Conservation (phyloP, 2,888 invertebrate genomes). For the Brachypalpus laphriformis region DNA sequence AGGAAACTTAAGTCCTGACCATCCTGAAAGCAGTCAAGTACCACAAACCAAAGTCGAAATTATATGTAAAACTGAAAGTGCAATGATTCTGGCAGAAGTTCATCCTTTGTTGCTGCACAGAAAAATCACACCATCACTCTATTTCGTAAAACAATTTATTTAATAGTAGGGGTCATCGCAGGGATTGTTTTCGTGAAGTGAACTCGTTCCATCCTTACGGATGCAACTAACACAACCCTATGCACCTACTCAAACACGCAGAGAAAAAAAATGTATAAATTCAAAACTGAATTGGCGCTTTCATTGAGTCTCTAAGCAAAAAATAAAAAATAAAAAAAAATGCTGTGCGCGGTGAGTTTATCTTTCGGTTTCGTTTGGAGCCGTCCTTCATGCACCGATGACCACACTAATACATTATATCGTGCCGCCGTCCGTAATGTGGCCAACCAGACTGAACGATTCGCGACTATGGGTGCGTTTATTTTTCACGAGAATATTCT, state of each 20-base stretch:
- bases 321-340: slow-evolving; percentile 22
- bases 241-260: slow-evolving; percentile 34
- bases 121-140: slow-evolving; percentile 8
- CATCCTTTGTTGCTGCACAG: neutral
- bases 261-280: slow-evolving; percentile 7
- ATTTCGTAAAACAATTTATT: slow-evolving; percentile 57
- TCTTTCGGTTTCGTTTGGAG: slow-evolving; percentile 75
- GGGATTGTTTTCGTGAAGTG: slow-evolving; percentile 13
- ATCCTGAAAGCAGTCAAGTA: too few species aligned
- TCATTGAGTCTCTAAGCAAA: slow-evolving; percentile 27
- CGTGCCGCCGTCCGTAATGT: slow-evolving; percentile 65
- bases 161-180: slow-evolving; percentile 59
- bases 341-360: slow-evolving; percentile 48
- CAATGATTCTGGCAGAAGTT: neutral
- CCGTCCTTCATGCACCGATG: slow-evolving; percentile 80
- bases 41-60: neutral
- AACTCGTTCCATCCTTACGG: slow-evolving; percentile 19
- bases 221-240: slow-evolving; percentile 12
- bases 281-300: slow-evolving; percentile 44
- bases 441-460: slow-evolving; percentile 74
- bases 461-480: slow-evolving; percentile 72
- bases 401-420: slow-evolving; percentile 69
- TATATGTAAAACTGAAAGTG: neutral
- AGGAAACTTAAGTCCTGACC: too few species aligned
- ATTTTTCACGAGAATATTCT: slow-evolving; percentile 72